Percentiles rank a stretch among this genome's conserved stretches.
These are phyloP conservation scores for Calameuta idolon DNA, from an alignment of 2,888 invertebrate species.

Conservation along the genomic window DNA sequence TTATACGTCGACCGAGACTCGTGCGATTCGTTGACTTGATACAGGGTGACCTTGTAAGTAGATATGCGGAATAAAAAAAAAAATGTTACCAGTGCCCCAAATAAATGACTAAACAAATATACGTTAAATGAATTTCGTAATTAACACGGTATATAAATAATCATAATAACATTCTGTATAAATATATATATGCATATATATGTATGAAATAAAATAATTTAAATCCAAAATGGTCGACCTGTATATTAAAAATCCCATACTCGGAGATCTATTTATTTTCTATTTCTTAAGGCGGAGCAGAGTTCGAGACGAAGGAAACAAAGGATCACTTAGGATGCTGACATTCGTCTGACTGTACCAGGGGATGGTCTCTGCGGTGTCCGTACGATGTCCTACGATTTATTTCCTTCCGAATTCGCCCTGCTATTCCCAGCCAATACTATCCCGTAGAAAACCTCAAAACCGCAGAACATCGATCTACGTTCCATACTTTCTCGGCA, in stretches of 20 bases:
- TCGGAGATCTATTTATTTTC: neutral
- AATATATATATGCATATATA: too few species aligned
- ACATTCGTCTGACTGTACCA: conserved; percentile 20
- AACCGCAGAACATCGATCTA: conserved; percentile 32
- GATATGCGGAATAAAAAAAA: neutral
- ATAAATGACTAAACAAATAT: neutral
- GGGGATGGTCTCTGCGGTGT: conserved; percentile 16
- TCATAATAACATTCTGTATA: too few species aligned
- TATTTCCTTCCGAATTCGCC: conserved; percentile 21
- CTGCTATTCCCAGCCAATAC: conserved; percentile 5
- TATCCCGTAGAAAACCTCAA: conserved; percentile 6
- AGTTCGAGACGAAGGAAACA: neutral
- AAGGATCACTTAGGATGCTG: conserved; percentile 18
- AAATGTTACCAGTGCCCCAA: neutral
- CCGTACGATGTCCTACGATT: neutral
- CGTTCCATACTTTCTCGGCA: conserved; percentile 32
- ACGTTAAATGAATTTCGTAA: neutral
- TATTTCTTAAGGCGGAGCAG: neutral
- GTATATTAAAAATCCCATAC: neutral
- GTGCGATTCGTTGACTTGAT: neutral
- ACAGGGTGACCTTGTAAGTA: neutral
- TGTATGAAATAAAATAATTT: too few species aligned
- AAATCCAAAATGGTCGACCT: too few species aligned
- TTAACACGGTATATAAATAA: too few species aligned
- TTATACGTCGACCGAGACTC: neutral